Base-by-base conservation (phyloP, 1,140 invertebrate genomes). In the Neuroterus valhalla region DNA sequence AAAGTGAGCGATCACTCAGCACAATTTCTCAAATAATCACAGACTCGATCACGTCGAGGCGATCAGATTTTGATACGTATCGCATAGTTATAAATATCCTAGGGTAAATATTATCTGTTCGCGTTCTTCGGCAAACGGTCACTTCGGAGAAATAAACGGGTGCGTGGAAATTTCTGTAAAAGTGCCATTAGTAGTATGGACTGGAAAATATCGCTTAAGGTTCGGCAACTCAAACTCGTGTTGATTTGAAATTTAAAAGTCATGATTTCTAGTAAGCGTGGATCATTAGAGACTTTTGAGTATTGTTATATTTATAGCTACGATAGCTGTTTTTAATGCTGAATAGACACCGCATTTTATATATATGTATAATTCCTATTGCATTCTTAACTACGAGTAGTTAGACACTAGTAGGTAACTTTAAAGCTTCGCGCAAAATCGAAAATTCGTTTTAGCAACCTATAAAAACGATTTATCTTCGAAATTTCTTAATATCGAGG, bases 151-250 rank as follows among this genome's bases (percentile, higher is more conserved):
- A 71, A 66, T n/a, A 48, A 68, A 68, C 68, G 72, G 52, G 43
- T 44, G 72, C 26, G 38, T 38, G 48, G 55, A 50, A 66, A 52
- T 72, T 42, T 70, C 26, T 43, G 66, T 68, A 48, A 44, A 74
- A 74, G 72, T 74, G 72, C 72, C 72, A 74, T 74, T 74, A 74
- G 66, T 68, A 52, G 66, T 55, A 55, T 19, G 48, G 68, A 68
- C 68, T 45, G 11, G 45, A 46, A 46, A 69, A 73, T 73, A 48
- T 68, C 26, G 50, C 31, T 48, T 68, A 68, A 23, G 69, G 17
- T 42, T 68, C 66, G 72, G 43, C 21, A 38, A 72, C 14, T 38
- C 55, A 23, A 72, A 26, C 71, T 62, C 23, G 23, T 62, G 52
- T 38, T 23, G 72, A 74, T 74, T 44, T 55, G 23, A 31, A 50